Base-by-base conservation (phyloP, 2,113 vertebrate genomes). In the Phoenicopterus ruber region DNA sequence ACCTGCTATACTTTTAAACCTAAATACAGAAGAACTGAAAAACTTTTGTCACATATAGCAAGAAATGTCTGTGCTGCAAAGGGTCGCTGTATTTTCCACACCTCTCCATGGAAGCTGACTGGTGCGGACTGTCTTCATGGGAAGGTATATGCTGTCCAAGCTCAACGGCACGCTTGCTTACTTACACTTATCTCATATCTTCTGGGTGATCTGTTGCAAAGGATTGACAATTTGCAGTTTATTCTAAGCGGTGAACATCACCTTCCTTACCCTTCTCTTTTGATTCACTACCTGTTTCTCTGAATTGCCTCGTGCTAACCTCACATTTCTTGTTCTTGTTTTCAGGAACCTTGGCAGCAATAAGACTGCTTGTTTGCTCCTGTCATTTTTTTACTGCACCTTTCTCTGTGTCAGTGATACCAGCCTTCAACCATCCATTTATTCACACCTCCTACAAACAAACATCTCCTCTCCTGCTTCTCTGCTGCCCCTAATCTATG, bases 361-460 rank as follows among this genome's bases (percentile, higher is more conserved):
- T 82, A 86, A 83, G 73, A 71, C 73, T 94, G 49, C 88, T 86
- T 93, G 73, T 96, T 89, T 94, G 65, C 62, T 96, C 77, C 66
- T 94, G 91, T 94, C 83, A 87, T 74, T 67, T 93, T 80, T 76
- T 86, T 86, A 47, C 86, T 67, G 40, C 83, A 94, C 88, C 88
- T 96, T 94, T 77, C 67, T 77, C 59, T 94, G 3, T 90, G 96
- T 93, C 92, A 91, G 73, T 84, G 90, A 86, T 83, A 92, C 59
- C 93, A 96, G 88, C 59, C 93, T 95, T 95, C 96, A 96, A 80
- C 94, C 66, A 89, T 96, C 57, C 86, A 63, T 69, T 96, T 90
- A 83, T 96, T 96, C 96, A 95, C 96, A 96, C 96, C 90, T 97
- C 93, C 96, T 88, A 96, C 96, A 92, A 92, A 58, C 44, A 80